Evolutionary conservation across 2,797 vertebrate species (phyloP).

Genomic region (Cynodonichthys magdalenae): DNA sequence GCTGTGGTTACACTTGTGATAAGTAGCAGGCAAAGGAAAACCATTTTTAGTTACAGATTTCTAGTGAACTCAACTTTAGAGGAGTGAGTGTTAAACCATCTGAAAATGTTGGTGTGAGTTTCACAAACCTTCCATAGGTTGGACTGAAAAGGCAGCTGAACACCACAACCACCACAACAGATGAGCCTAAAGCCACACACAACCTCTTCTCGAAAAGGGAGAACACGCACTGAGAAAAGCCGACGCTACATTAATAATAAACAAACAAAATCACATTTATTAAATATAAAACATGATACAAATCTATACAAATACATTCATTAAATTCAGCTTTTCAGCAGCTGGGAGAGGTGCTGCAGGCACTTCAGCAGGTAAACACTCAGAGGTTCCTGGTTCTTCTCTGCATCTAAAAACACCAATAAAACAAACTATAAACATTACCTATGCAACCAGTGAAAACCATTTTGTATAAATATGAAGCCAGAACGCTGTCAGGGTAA

Average conservation of each 20-base stretch:
- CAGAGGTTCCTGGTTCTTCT: slow-evolving; percentile 73
- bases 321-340: slow-evolving; percentile 81
- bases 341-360: slow-evolving; percentile 87
- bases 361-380: slow-evolving; percentile 88
- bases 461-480: background rate
- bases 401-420: slow-evolving; percentile 73
- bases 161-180: background rate
- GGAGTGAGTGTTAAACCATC: background rate
- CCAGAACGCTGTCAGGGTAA: slow-evolving; percentile 22
- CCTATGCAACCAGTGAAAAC: background rate
- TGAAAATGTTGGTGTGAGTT: background rate
- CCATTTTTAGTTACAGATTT: no score
- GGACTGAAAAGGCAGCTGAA: accelerated
- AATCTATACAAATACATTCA: slow-evolving; percentile 22
- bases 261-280: slow-evolving; percentile 9
- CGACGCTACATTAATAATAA: slow-evolving; percentile 49
- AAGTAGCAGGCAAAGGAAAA: no score
- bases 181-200: background rate
- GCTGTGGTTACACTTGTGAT: no score
- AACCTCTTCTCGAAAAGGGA: background rate
- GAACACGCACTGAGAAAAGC: background rate
- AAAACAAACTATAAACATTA: slow-evolving; percentile 6
- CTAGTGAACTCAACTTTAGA: no score
- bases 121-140: background rate
- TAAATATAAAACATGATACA: slow-evolving; percentile 38